Conservation (phyloP, 2,113 vertebrate species). For the Caloenas nicobarica region DNA sequence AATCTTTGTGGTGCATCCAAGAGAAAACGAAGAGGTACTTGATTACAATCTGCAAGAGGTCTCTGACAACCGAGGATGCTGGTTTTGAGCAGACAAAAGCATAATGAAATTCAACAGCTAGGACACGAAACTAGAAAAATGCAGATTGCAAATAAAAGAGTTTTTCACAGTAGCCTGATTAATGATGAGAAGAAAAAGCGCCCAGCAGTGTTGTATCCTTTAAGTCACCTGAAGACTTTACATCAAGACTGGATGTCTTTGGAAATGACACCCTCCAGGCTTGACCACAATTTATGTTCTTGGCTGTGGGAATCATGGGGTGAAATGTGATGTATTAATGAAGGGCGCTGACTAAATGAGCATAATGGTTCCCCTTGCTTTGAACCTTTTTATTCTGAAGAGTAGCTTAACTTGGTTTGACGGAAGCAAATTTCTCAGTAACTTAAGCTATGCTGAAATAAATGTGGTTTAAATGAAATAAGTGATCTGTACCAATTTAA, state of each 20-base stretch:
- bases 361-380: not conserved
- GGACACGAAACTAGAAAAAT: not conserved
- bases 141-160: not conserved
- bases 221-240: not conserved
- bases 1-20: not conserved
- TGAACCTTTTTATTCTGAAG: not conserved
- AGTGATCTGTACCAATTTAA: not conserved
- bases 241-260: not conserved
- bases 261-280: not conserved
- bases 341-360: not conserved
- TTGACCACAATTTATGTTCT: not conserved
- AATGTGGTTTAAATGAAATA: not conserved
- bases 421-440: not conserved
- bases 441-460: not conserved
- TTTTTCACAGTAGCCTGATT: not conserved
- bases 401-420: not conserved
- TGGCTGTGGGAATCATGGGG: not conserved
- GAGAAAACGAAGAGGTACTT: not conserved
- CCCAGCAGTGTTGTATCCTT: not conserved
- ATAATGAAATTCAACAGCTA: not conserved
- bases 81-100: not conserved
- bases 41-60: not conserved
- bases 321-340: not conserved
- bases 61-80: not conserved
- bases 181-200: not conserved